phyloP scores from a whole-genome alignment of 2,113 vertebrate species.

The Castor canadensis region DNA sequence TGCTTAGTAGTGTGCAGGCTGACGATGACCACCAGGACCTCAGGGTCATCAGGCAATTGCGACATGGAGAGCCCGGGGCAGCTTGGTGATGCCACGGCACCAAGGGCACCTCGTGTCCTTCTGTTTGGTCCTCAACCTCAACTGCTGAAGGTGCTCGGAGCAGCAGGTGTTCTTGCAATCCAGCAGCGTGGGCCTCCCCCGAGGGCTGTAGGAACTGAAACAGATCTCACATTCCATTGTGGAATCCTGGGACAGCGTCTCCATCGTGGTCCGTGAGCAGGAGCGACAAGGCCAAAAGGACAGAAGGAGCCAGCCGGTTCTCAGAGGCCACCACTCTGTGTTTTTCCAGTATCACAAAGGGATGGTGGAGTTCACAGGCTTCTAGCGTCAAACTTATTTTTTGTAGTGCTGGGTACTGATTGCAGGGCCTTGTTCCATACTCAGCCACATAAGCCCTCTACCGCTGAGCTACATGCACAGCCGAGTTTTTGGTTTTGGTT shows the following conservation, averaged over 20 bases:
- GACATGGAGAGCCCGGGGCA: conserved; percentile 94
- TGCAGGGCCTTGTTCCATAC: no score
- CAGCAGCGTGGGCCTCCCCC: conserved; percentile 94
- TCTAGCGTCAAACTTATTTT: no score
- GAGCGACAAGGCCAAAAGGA: fast-evolving
- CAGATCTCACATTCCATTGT: conserved; percentile 97
- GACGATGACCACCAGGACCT: conserved; percentile 91
- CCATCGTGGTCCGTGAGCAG: conserved; percentile 82
- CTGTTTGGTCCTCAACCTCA: conserved; percentile 95
- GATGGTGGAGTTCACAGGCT: neutral
- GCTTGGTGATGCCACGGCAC: conserved; percentile 94
- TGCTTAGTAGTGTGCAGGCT: conserved; percentile 93
- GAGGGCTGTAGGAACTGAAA: conserved; percentile 96
- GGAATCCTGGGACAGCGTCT: conserved; percentile 93
- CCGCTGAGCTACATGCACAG: no score
- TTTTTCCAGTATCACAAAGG: fast-evolving
- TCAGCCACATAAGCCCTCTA: no score
- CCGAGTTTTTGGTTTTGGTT: no score
- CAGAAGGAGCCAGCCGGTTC: neutral
- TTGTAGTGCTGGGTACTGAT: no score
- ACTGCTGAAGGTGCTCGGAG: conserved; percentile 95
- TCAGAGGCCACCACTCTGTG: neutral
- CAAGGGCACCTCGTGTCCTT: conserved; percentile 96
- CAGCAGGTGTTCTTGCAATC: conserved; percentile 97
- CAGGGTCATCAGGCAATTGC: conserved; percentile 95